Percentiles rank a stretch among this genome's conserved stretches.
phyloP scores from a whole-genome alignment of 1,140 invertebrate genomes.

The Drosophila albomicans region DNA sequence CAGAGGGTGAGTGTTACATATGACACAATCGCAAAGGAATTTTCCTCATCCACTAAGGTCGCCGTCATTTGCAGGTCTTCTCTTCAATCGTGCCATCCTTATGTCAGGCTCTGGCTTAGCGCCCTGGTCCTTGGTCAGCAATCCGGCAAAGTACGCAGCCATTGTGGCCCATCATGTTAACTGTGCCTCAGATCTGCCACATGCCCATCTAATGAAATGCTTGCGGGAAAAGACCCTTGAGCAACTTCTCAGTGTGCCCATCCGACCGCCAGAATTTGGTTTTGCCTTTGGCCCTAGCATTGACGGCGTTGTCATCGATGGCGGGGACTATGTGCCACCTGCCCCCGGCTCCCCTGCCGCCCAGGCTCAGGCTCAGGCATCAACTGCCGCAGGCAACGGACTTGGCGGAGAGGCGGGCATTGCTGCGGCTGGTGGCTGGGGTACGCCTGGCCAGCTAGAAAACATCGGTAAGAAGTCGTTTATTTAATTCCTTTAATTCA shows the following conservation, averaged over 20 bases:
- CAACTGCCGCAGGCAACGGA: constrained; percentile 71
- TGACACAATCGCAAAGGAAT: constrained; percentile 25
- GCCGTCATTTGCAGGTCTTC: constrained; percentile 88
- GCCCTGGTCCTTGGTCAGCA: constrained; percentile 95
- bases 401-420: constrained; percentile 78
- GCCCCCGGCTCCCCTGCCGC: constrained; percentile 70
- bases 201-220: constrained; percentile 92
- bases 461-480: constrained; percentile 70
- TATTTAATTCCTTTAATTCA: not conserved
- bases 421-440: constrained; percentile 82
- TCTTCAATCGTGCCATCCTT: constrained; percentile 97
- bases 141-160: constrained; percentile 94
- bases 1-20: constrained; percentile 90
- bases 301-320: constrained; percentile 92
- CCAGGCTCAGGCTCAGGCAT: constrained; percentile 75
- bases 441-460: constrained; percentile 77
- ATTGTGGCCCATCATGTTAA: constrained; percentile 94
- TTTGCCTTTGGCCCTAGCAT: constrained; percentile 96
- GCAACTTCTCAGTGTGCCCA: constrained; percentile 90
- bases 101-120: constrained; percentile 98
- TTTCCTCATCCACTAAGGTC: not conserved
- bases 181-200: constrained; percentile 91
- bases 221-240: constrained; percentile 92
- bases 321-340: constrained; percentile 79
- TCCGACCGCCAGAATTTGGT: constrained; percentile 92